Evolutionary conservation across 2,797 vertebrate genomes (phyloP).

Genomic region (Aphelocoma californica): DNA sequence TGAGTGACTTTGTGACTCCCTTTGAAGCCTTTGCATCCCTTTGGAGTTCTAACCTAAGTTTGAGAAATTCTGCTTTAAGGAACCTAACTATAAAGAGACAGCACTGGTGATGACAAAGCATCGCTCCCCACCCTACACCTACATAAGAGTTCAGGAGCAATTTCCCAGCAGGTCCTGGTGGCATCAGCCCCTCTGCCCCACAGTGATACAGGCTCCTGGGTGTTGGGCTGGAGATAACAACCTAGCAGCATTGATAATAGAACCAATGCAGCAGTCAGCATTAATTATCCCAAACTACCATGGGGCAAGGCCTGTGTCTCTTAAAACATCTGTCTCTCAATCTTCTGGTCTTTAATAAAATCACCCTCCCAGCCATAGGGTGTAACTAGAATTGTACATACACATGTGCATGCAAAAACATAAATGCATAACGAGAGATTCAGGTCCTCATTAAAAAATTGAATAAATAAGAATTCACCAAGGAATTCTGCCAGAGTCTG

Average conservation of each 20-base stretch:
- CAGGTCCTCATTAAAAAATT: conserved; percentile 59
- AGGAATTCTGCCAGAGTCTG: conserved; percentile 75
- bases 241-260: conserved; percentile 12
- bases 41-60: conserved; percentile 15
- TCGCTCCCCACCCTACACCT: conserved; percentile 21
- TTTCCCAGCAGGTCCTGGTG: conserved; percentile 27
- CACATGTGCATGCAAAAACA: conserved; percentile 56
- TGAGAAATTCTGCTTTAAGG: conserved; percentile 45
- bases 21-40: conserved; percentile 38
- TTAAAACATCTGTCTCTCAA: conserved; percentile 14
- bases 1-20: conserved; percentile 29
- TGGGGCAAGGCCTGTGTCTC: neutral
- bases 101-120: neutral
- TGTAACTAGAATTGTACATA: conserved; percentile 50
- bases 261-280: conserved; percentile 47
- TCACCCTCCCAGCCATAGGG: conserved; percentile 50
- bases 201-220: neutral
- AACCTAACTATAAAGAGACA: conserved; percentile 13
- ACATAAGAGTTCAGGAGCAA: neutral
- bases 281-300: conserved; percentile 40
- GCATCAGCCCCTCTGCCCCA: conserved; percentile 41
- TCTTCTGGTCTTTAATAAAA: conserved; percentile 51
- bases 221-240: conserved; percentile 38
- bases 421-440: conserved; percentile 52
- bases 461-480: conserved; percentile 74